Conservation (phyloP, 2,113 vertebrate genomes). For the Condylura cristata region DNA sequence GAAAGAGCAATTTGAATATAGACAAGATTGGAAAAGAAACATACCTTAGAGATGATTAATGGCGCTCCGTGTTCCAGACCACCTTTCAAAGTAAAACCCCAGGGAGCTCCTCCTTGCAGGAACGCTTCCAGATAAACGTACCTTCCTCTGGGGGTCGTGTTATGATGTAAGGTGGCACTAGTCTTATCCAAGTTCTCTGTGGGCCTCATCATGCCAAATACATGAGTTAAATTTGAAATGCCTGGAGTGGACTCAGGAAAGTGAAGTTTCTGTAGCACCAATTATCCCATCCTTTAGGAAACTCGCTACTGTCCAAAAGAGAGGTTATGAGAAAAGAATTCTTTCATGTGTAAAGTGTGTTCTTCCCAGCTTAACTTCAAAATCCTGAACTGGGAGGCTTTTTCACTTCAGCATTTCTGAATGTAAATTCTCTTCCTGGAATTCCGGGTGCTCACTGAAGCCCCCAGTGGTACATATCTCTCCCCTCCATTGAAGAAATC, state of each 20-base stretch:
- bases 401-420: slow-evolving; percentile 10
- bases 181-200: slow-evolving; percentile 75
- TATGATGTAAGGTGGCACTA: slow-evolving; percentile 55
- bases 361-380: slow-evolving; percentile 56
- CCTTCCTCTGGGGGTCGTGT: slow-evolving; percentile 80
- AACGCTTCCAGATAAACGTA: slow-evolving; percentile 90
- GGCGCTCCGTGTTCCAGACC: slow-evolving; percentile 93
- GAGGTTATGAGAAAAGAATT: neutral
- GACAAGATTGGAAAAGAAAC: slow-evolving; percentile 28
- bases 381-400: neutral
- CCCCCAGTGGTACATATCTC: neutral
- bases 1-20: neutral
- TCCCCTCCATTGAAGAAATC: neutral
- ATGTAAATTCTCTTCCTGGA: slow-evolving; percentile 40
- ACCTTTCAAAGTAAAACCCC: slow-evolving; percentile 97
- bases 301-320: neutral
- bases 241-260: neutral
- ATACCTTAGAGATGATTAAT: slow-evolving; percentile 98
- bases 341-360: neutral
- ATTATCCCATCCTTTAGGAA: neutral
- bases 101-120: slow-evolving; percentile 95
- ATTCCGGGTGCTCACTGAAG: neutral
- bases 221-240: slow-evolving; percentile 46
- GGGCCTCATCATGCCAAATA: slow-evolving; percentile 74
- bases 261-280: neutral